A percentile compares a stretch with the other conserved stretches of the same genome.
Conservation (phyloP, 2,888 invertebrate genomes). For the Agrilus biguttatus region DNA sequence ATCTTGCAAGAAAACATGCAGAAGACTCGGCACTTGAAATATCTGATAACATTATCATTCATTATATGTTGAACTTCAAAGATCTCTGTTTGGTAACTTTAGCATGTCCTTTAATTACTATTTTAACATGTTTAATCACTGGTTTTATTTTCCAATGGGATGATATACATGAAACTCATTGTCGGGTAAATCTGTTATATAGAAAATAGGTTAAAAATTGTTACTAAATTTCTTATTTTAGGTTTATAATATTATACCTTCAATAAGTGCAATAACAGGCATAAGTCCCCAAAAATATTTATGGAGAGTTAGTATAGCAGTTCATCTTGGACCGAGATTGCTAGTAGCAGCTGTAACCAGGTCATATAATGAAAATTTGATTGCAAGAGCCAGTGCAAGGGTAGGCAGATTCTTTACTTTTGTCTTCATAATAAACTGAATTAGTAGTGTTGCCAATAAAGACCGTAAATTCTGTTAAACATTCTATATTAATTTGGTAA, state of each 20-base stretch:
- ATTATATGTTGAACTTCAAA: conserved; percentile 60
- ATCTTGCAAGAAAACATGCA: background rate
- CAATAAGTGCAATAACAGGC: conserved; percentile 90
- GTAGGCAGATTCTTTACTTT: background rate
- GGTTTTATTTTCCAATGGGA: conserved; percentile 84
- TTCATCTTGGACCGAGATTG: conserved; percentile 82
- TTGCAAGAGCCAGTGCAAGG: conserved; percentile 35
- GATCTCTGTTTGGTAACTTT: conserved; percentile 72
- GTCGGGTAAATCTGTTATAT: conserved; percentile 54
- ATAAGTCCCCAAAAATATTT: conserved; percentile 84
- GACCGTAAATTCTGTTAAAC: too few relatives aligned
- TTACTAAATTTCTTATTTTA: conserved; percentile 23
- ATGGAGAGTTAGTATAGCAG: conserved; percentile 83
- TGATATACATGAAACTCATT: conserved; percentile 90
- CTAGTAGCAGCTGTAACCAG: conserved; percentile 78
- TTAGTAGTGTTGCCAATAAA: too few relatives aligned
- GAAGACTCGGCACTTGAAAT: conserved; percentile 3
- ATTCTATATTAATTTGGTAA: too few relatives aligned
- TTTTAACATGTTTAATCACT: conserved; percentile 76
- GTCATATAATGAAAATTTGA: conserved; percentile 61
- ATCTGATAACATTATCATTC: conserved; percentile 35
- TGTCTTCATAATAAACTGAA: too few relatives aligned
- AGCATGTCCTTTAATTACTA: conserved; percentile 69
- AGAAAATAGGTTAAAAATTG: background rate
- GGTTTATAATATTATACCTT: conserved; percentile 90